Evolutionary conservation across 2,113 vertebrate genomes (phyloP), one percentile per base, ranked within the genome.

Genomic region (Microtus montanus): DNA sequence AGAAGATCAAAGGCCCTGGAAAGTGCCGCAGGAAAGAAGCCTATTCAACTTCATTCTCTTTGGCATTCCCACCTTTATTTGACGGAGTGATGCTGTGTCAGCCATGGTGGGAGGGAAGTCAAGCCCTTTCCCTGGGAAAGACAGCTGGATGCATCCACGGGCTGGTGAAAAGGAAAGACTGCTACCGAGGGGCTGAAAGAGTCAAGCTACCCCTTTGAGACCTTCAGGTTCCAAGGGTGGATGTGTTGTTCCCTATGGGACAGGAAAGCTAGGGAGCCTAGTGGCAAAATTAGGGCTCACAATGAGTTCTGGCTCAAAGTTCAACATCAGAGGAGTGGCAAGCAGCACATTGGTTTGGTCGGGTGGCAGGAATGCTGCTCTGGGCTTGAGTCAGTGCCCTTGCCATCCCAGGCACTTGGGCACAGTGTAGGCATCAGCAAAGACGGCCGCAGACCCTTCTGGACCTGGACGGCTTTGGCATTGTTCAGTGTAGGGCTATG

Each of bases 71-170:
- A 28, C 41, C 30, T 6, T 4, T 49, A 8, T n/a, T 54, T 66
- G 79, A 84, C 74, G 52, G 63, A 70, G n/a, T 47, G 7, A 44
- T 1, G 22, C 70, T 68, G 19, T 13, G 0, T 0, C 13, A 24
- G 54, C 71, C 14, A 0, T 0, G 4, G 28, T 14, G 58, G 52
- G 38, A 74, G 64, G n/a, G 44, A 11, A 38, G 22, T 8, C 12
- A 12, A 9, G 54, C 52, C 5, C 6, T 5, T 88, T 4, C 52
- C 49, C 52, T 66, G 52, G 1, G 24, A 89, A 86, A 47, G 58
- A 20, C 4, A 1, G 12, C 7, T 4, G 0, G 80, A 22, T 26
- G 26, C 19, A 24, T 41, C 2, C 1, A 2, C 35, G 52, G 47
- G n/a, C 61, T 10, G 49, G 26, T 14, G 7, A 49, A 88, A 22